Conservation (phyloP, 2,113 vertebrate genomes). For the Herpailurus yagouaroundi region DNA sequence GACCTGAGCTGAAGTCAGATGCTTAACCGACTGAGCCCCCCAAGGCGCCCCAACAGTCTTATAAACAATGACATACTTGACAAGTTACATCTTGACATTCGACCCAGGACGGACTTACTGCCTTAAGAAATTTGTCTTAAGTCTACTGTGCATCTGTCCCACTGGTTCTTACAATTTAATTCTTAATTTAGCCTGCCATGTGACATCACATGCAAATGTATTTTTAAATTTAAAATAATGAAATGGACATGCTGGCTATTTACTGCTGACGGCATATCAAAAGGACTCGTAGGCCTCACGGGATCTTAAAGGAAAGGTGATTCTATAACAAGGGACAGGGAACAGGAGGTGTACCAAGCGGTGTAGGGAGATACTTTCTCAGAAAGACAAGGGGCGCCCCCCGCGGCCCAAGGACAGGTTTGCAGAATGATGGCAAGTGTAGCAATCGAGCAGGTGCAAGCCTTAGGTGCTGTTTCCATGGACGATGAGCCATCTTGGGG, state of each 20-base stretch:
- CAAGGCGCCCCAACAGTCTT: too few species aligned
- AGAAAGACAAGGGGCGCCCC: neutral
- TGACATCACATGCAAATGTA: neutral
- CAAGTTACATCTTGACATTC: fast-evolving
- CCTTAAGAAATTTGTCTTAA: fast-evolving
- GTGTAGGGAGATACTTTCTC: neutral
- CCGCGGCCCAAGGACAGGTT: fast-evolving
- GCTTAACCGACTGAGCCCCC: too few species aligned
- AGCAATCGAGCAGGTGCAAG: fast-evolving
- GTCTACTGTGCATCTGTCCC: too few species aligned
- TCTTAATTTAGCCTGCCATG: neutral
- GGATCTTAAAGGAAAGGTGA: neutral
- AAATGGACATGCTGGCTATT: fast-evolving
- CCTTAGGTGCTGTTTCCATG: neutral
- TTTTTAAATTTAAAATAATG: neutral
- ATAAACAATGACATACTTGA: fast-evolving
- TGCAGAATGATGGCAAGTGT: fast-evolving
- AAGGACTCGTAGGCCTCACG: fast-evolving
- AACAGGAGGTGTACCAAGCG: fast-evolving
- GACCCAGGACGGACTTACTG: neutral
- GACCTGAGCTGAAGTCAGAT: too few species aligned
- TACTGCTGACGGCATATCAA: too few species aligned
- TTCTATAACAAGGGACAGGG: neutral
- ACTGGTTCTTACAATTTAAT: too few species aligned
- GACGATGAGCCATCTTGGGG: fast-evolving